Conservation (phyloP, 2,113 vertebrate species). For the Pipa parva region DNA sequence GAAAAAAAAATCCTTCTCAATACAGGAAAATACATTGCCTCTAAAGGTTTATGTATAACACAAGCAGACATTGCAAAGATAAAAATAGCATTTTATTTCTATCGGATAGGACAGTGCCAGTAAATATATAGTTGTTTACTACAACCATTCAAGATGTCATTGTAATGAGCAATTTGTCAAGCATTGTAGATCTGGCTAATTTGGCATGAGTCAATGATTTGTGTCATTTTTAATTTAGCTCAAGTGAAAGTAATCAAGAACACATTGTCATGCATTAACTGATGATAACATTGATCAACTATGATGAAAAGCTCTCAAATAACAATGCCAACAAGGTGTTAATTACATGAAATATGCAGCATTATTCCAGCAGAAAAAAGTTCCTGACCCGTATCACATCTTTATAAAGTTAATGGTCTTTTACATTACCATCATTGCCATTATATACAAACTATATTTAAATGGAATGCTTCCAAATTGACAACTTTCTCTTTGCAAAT, state of each 20-base stretch:
- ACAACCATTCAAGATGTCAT: too few relatives aligned
- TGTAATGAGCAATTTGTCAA: slow-evolving; percentile 45
- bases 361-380: slow-evolving; percentile 10
- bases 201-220: slow-evolving; percentile 56
- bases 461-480: too few relatives aligned
- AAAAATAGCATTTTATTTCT: too few relatives aligned
- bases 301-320: neutral
- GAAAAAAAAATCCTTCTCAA: too few relatives aligned
- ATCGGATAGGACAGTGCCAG: too few relatives aligned
- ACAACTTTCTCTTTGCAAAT: too few relatives aligned
- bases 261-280: slow-evolving; percentile 45
- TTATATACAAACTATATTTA: neutral
- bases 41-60: too few relatives aligned
- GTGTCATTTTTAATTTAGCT: slow-evolving; percentile 54
- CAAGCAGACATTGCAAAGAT: too few relatives aligned
- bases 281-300: slow-evolving; percentile 58
- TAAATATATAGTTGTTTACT: too few relatives aligned
- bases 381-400: slow-evolving; percentile 17
- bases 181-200: slow-evolving; percentile 44
- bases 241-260: slow-evolving; percentile 42
- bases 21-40: too few relatives aligned
- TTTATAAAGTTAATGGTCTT: neutral
- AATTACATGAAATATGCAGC: slow-evolving; percentile 1
- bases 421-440: neutral
- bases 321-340: slow-evolving; percentile 4